Evolutionary conservation across 2,797 vertebrate species (phyloP).

Genomic region (Xyrichtys novacula): DNA sequence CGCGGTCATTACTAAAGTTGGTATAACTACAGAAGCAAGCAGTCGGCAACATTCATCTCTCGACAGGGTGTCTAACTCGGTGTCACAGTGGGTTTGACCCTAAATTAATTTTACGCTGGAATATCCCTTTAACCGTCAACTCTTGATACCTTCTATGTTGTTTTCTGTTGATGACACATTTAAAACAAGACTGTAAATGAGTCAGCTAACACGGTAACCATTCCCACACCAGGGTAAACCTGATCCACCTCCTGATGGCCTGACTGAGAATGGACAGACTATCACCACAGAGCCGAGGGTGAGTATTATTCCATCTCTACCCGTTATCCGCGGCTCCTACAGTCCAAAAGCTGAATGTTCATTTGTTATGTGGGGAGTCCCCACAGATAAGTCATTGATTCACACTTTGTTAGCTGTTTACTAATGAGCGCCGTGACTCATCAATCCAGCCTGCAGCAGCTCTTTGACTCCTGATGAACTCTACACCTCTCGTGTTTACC

Average conservation of each 20-base stretch:
- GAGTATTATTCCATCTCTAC: slow-evolving; percentile 37
- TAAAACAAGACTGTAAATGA: not conserved
- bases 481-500: not conserved
- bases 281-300: slow-evolving; percentile 81
- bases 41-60: too few relatives aligned
- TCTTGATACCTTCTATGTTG: too few relatives aligned
- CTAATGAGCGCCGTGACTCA: slow-evolving; percentile 59
- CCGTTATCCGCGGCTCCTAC: slow-evolving; percentile 3
- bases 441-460: slow-evolving; percentile 51
- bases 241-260: slow-evolving; percentile 73
- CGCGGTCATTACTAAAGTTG: too few relatives aligned
- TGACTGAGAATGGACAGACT: slow-evolving; percentile 76
- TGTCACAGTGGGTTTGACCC: too few relatives aligned
- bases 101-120: too few relatives aligned
- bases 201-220: slow-evolving; percentile 25
- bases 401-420: slow-evolving; percentile 57
- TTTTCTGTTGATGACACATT: not conserved
- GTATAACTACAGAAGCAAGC: too few relatives aligned
- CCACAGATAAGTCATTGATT: slow-evolving; percentile 68
- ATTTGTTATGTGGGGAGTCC: slow-evolving; percentile 30
- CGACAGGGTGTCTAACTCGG: too few relatives aligned
- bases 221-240: slow-evolving; percentile 82
- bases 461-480: slow-evolving; percentile 24
- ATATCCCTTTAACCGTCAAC: not conserved
- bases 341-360: slow-evolving; percentile 8